Evolutionary conservation across 2,113 vertebrate species (phyloP).

Genomic region (Heteronetta atricapilla): DNA sequence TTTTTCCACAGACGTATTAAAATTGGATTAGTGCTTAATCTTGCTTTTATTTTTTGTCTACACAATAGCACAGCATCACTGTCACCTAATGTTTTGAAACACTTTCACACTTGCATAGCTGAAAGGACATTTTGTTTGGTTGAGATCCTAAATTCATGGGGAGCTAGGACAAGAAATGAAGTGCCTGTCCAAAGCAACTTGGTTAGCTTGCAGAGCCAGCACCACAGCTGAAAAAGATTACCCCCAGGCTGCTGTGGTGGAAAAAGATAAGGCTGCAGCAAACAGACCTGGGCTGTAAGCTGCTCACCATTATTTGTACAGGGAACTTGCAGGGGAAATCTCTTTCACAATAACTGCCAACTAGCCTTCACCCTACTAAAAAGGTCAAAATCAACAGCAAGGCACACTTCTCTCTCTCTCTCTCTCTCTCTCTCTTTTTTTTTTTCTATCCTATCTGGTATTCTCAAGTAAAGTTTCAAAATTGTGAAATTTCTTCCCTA

Average conservation of each 20-base stretch:
- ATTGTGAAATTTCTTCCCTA: neutral
- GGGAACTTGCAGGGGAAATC: neutral
- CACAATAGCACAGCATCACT: neutral
- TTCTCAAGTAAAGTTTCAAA: neutral
- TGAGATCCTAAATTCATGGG: neutral
- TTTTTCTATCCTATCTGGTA: neutral
- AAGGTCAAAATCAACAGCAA: neutral
- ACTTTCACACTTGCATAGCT: neutral
- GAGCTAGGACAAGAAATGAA: neutral
- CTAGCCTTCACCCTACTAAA: neutral
- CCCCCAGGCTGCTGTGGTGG: neutral
- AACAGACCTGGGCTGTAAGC: neutral
- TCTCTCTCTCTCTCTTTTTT: neutral
- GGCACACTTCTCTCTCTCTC: neutral
- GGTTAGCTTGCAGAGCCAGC: neutral
- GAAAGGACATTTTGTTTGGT: neutral
- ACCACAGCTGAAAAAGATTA: neutral
- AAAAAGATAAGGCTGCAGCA: neutral
- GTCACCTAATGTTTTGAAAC: neutral
- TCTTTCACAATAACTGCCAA: neutral
- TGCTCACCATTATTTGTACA: neutral
- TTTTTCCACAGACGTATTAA: neutral
- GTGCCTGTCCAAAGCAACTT: neutral
- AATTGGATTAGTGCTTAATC: neutral
- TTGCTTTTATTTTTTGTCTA: neutral